Evolutionary conservation across 2,797 vertebrate genomes (phyloP).

Genomic region (Enteromius afrohamiltoni): DNA sequence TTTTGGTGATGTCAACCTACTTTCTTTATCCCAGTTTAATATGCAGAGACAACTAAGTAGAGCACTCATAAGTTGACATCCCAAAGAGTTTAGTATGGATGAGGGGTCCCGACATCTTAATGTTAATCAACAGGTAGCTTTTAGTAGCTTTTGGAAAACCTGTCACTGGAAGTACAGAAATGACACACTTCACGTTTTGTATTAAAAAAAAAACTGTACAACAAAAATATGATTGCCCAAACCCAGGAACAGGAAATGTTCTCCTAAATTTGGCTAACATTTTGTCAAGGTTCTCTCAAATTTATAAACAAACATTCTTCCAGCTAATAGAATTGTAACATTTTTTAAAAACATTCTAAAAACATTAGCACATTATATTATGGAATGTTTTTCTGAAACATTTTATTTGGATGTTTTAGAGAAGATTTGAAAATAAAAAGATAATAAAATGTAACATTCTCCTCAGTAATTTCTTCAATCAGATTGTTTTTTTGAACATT

Average conservation of each 20-base stretch:
- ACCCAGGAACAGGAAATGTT: not conserved
- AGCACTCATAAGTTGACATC: not conserved
- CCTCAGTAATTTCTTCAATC: not conserved
- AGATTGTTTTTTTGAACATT: not conserved
- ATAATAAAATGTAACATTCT: not conserved
- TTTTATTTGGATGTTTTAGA: not conserved
- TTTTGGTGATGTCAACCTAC: not conserved
- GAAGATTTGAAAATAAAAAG: not conserved
- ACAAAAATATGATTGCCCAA: not conserved
- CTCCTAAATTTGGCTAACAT: no score
- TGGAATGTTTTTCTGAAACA: not conserved
- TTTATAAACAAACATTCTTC: not conserved
- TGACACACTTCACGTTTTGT: not conserved
- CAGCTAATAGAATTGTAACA: not conserved
- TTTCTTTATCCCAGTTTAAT: conserved; percentile 10
- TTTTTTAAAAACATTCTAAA: no score
- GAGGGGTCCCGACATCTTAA: not conserved
- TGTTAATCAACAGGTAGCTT: not conserved
- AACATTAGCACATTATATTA: not conserved
- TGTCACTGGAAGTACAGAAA: not conserved
- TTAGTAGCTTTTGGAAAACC: not conserved
- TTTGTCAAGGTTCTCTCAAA: not conserved
- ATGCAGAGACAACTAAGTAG: not conserved
- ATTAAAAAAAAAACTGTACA: not conserved
- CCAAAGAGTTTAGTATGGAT: not conserved